phyloP scores from a whole-genome alignment of 2,888 invertebrate genomes.

The Hypselothyrea guttata region DNA sequence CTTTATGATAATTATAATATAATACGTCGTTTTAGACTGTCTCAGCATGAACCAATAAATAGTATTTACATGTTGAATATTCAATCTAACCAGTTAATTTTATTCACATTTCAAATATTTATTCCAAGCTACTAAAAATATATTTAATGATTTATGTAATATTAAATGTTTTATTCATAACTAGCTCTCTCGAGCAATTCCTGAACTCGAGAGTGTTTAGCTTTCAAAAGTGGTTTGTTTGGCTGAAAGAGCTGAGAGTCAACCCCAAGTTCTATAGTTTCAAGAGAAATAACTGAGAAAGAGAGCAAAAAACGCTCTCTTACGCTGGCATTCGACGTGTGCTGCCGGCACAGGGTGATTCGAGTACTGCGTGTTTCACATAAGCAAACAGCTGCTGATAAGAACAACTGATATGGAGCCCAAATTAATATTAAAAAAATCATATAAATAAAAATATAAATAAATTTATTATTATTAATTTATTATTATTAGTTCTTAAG shows the following conservation, averaged over 20 bases:
- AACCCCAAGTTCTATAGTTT: conserved; percentile 25
- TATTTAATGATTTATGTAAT: background rate
- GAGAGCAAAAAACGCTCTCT: conserved; percentile 38
- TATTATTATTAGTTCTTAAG: too few relatives aligned
- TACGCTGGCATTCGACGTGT: conserved; percentile 5
- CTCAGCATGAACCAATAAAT: too few relatives aligned
- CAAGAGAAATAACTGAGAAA: conserved; percentile 31
- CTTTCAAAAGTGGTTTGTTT: background rate
- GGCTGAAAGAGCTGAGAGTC: conserved; percentile 5
- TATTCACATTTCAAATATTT: too few relatives aligned
- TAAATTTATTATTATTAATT: too few relatives aligned
- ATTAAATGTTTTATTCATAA: background rate
- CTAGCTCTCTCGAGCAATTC: background rate
- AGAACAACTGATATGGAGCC: background rate
- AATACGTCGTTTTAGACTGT: too few relatives aligned
- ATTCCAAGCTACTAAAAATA: too few relatives aligned
- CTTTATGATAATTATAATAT: too few relatives aligned
- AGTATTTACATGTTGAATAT: too few relatives aligned
- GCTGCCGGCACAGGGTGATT: conserved; percentile 40
- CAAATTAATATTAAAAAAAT: too few relatives aligned
- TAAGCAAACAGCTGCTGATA: background rate
- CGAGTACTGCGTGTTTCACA: conserved; percentile 6
- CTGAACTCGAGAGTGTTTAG: background rate
- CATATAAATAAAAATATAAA: too few relatives aligned
- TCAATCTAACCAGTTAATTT: too few relatives aligned